Evolutionary conservation across 2,888 invertebrate species (phyloP), one percentile per base, ranked within the genome.

Genomic region (Ornithoptera priamus): DNA sequence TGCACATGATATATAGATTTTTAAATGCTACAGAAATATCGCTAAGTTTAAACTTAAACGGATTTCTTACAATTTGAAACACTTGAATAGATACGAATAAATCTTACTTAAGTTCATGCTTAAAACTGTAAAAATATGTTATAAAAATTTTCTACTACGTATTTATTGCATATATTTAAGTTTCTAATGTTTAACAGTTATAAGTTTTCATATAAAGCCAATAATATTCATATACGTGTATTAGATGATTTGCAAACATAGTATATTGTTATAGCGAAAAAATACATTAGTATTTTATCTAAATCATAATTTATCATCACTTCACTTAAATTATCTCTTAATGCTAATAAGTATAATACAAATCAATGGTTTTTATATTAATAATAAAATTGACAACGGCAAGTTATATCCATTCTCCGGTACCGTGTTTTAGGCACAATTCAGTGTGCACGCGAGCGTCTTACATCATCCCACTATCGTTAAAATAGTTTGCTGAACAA

Each of bases 401-500:
- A n/a, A n/a, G n/a, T 46, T 6, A n/a, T n/a, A 53, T 50, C 50
- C 15, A 15, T 15, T 50, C 15, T 50, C 2, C 17, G 50, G 18
- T 8, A 53, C 2, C 4, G 18, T n/a, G 12, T n/a, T 53, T 18
- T n/a, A 18, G 18, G 53, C 53, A 22, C 57, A 24, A 39, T 22
- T 36, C 30, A 42, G 67, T 67, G 67, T 70, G 66, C 50, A 67
- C 67, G 67, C 63, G 17, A 39, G 8, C 56, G 56, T 60, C 60
- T 70, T 71, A 71, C 70, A 71, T 71, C 70, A 71, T 71, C 61
- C 61, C 42, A 30, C 57, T 71, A 71, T 67, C 61, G 57, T 70
- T 70, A 64, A 69, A 70, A 71, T 67, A 73, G 73, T 75, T 75
- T 72, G 69, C 73, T 72, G 71, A 72, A 72, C 69, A 72, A 76